These are phyloP conservation scores for Copidosoma aretas DNA, from an alignment of 2,888 invertebrate species.

Conservation along the genomic window DNA sequence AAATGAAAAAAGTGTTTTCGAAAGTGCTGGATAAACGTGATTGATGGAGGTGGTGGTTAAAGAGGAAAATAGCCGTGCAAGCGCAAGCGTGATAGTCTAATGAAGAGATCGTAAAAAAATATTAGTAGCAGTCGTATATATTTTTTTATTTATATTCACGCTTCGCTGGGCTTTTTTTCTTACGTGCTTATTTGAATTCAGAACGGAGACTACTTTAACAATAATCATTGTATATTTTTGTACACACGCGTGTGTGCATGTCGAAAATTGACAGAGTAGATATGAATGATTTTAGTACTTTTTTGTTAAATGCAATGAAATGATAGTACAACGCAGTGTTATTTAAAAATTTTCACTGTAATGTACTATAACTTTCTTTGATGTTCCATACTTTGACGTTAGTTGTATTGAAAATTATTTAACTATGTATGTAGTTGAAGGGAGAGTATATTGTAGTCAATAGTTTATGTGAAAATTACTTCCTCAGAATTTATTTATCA, in stretches of 20 bases:
- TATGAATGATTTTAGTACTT: slow-evolving; percentile 18
- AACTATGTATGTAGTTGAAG: too few species aligned
- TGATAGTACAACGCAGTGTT: neutral
- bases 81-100: slow-evolving; percentile 34
- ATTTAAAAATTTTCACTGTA: neutral
- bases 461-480: too few species aligned
- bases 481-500: too few species aligned
- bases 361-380: neutral
- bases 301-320: slow-evolving; percentile 5
- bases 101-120: slow-evolving; percentile 36
- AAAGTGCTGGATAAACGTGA: slow-evolving; percentile 4
- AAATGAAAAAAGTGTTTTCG: neutral
- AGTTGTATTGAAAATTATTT: neutral
- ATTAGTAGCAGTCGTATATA: slow-evolving; percentile 31
- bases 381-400: neutral
- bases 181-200: slow-evolving; percentile 21
- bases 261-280: slow-evolving; percentile 40
- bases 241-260: slow-evolving; percentile 11
- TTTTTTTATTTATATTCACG: slow-evolving; percentile 15
- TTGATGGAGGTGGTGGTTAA: slow-evolving; percentile 7
- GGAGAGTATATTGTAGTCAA: too few species aligned
- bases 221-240: slow-evolving; percentile 7
- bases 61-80: slow-evolving; percentile 27
- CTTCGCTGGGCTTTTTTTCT: slow-evolving; percentile 21
- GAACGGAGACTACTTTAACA: slow-evolving; percentile 15